These are phyloP conservation scores for Microctonus brassicae DNA, from an alignment of 2,888 invertebrate species.

Conservation along the genomic window DNA sequence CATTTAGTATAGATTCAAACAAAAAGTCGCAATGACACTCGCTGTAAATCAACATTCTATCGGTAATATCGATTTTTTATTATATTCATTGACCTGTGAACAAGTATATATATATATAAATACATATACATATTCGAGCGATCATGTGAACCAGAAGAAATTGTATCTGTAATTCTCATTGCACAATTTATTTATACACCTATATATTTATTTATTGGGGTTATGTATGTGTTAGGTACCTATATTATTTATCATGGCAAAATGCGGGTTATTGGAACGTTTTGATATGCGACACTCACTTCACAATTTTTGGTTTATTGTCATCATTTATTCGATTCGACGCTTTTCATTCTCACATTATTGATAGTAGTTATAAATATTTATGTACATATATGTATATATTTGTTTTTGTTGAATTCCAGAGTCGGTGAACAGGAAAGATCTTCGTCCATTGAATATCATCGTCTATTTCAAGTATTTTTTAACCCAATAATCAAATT, in stretches of 20 bases:
- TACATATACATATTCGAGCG: too few relatives aligned
- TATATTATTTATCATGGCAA: neutral
- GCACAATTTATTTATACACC: neutral
- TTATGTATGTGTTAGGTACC: neutral
- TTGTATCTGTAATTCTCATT: neutral
- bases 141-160: neutral
- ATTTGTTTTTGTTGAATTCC: neutral
- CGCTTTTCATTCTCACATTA: neutral
- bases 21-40: neutral
- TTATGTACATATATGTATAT: neutral
- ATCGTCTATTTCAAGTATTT: neutral
- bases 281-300: conserved; percentile 9
- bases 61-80: neutral
- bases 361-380: neutral
- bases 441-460: neutral
- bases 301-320: neutral
- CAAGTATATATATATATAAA: neutral
- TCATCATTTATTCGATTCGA: conserved; percentile 5
- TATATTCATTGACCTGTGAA: neutral
- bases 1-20: neutral
- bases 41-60: neutral
- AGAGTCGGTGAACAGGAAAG: neutral
- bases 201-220: neutral
- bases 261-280: conserved; percentile 14
- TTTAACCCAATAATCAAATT: neutral